These are phyloP conservation scores for Bagarius yarrelli DNA, from an alignment of 2,113 vertebrate species.

Conservation along the genomic window DNA sequence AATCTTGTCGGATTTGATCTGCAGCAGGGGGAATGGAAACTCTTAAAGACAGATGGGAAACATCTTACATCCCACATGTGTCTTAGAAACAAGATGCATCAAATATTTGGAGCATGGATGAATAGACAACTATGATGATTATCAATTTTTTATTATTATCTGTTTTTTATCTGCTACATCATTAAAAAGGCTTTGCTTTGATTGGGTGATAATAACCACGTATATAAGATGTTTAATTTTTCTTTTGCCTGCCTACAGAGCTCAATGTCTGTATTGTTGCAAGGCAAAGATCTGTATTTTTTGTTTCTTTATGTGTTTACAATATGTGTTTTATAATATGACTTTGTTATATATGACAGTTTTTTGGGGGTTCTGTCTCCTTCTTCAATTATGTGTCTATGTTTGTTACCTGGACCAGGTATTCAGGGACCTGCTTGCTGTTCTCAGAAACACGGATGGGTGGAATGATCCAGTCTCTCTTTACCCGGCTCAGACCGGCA, in stretches of 20 bases:
- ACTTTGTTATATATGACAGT: no score
- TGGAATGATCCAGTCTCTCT: slow-evolving; percentile 96
- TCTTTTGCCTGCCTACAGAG: no score
- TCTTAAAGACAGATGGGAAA: slow-evolving; percentile 41
- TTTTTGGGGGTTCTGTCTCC: background rate
- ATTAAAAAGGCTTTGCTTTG: background rate
- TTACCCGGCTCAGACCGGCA: slow-evolving; percentile 67
- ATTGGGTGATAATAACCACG: background rate
- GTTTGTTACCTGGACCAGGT: slow-evolving; percentile 85
- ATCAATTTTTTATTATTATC: background rate
- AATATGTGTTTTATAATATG: no score
- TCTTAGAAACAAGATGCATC: background rate
- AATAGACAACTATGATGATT: background rate
- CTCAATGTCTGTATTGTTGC: no score
- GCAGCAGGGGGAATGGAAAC: slow-evolving; percentile 40
- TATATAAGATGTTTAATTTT: background rate
- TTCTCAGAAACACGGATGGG: slow-evolving; percentile 91
- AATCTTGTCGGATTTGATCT: slow-evolving; percentile 97
- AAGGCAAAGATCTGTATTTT: no score
- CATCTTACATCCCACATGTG: background rate
- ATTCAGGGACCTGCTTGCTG: slow-evolving; percentile 85
- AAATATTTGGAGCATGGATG: background rate
- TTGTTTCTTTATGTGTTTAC: no score
- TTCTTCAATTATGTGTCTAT: background rate
- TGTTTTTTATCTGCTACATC: background rate